phyloP scores from a whole-genome alignment of 1,140 invertebrate genomes.

The Nilaparvata lugens region DNA sequence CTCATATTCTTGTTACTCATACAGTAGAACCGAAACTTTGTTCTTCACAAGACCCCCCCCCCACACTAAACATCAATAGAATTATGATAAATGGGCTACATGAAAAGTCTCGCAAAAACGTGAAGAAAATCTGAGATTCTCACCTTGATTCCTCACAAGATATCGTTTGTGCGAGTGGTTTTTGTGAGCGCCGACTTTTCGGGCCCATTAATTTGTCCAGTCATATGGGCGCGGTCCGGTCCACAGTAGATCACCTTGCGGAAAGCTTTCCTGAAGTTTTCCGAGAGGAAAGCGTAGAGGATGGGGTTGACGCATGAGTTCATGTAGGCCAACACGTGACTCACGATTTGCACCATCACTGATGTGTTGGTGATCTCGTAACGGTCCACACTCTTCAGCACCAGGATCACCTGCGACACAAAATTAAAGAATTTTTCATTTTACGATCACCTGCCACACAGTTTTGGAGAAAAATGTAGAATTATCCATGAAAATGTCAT shows the following conservation, averaged over 20 bases:
- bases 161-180: conserved; percentile 25
- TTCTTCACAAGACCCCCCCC: background rate
- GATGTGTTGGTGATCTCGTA: conserved; percentile 55
- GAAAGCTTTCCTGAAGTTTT: conserved; percentile 79
- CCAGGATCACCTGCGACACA: conserved; percentile 56
- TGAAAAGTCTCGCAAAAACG: background rate
- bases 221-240: conserved; percentile 32
- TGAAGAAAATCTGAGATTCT: background rate
- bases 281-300: conserved; percentile 85
- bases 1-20: too few relatives aligned
- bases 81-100: background rate
- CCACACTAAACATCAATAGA: background rate
- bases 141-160: conserved; percentile 18
- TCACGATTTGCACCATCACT: conserved; percentile 68
- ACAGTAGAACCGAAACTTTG: too few relatives aligned
- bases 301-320: conserved; percentile 94
- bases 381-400: conserved; percentile 61
- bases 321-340: conserved; percentile 88
- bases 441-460: too few relatives aligned
- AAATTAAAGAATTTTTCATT: background rate
- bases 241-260: conserved; percentile 50
- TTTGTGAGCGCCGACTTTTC: conserved; percentile 28
- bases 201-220: conserved; percentile 23
- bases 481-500: too few relatives aligned
- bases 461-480: too few relatives aligned